Evolutionary conservation across 30 jellyfish, hydroid and myxozoan genomes (phyloP).

Genomic region (Aurelia coerulea): DNA sequence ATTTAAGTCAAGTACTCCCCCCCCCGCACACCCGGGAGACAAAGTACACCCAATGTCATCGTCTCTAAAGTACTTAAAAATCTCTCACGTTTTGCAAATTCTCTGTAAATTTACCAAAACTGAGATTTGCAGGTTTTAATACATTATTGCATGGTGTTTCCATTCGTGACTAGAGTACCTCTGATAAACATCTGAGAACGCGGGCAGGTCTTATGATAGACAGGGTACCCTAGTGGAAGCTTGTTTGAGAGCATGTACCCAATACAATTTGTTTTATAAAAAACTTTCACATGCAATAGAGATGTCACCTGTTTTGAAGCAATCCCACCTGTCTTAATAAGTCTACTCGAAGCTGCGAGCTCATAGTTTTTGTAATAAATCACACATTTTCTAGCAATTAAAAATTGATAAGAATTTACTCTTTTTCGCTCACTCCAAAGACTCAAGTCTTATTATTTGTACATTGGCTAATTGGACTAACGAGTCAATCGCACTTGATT

Average conservation of each 20-base stretch:
- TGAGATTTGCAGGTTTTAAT: no score
- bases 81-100: no score
- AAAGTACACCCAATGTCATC: no score
- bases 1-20: no score
- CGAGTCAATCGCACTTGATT: constrained; percentile 24
- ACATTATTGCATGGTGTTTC: no score
- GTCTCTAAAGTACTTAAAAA: no score
- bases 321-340: constrained; percentile 67
- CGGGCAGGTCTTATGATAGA: no score
- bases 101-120: no score
- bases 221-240: no score
- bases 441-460: constrained; percentile 30
- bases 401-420: constrained; percentile 64
- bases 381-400: constrained; percentile 74
- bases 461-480: constrained; percentile 47
- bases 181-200: no score
- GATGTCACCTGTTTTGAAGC: constrained; percentile 45
- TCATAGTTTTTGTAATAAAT: constrained; percentile 55
- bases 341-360: constrained; percentile 58
- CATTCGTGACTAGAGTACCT: no score
- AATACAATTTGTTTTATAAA: constrained; percentile 34
- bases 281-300: constrained; percentile 37
- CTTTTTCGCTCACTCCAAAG: constrained; percentile 27
- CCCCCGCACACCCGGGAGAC: no score
- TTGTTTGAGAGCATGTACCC: constrained; percentile 39